Base-by-base conservation (phyloP, 2,113 vertebrate genomes). In the Chinchilla lanigera region DNA sequence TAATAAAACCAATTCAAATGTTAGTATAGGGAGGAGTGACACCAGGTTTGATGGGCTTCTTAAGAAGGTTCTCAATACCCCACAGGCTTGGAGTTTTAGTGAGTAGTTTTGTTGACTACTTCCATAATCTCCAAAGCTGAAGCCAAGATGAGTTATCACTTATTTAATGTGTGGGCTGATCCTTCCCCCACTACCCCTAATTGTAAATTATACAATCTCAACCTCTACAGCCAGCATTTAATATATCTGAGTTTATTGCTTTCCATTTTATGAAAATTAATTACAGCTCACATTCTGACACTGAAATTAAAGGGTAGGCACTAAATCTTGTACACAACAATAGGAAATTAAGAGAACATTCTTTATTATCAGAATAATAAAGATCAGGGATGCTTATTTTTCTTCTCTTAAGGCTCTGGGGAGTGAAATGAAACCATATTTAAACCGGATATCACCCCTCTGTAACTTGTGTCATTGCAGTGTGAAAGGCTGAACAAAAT, bases 241-340 rank as follows among this genome's bases (percentile, higher is more conserved):
- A 98, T 98, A 98, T 98, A 98, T 98, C 97, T 98, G 97, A 98
- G 95, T 98, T 99, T 98, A 99, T 98, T 98, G 98, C 98, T 98
- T 98, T 98, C 96, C 41, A 44, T 94, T 98, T 98, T 98, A 98
- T 98, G 98, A 98, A 98, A 98, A 98, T 98, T 98, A 98, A 98
- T 98, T 98, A 98, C 95, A 87, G 97, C 86, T 98, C 92, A 96
- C 95, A 97, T 98, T 98, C 97, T 98, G 98, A 98, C 97, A 98
- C 97, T 98, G 98, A 98, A 98, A 98, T 98, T 98, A 98, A 98
- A 98, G 96, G 95, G 97, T 97, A 97, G 93, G 96, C 89, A 97
- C 95, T 99, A 98, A 98, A 98, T 98, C 98, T 97, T 96, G 50
- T 94, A 52, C 95, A 97, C 95, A 97, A 98, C 96, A 98, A 97